Evolutionary conservation across 2,888 invertebrate genomes (phyloP).

Genomic region (Leistus spinibarbis): DNA sequence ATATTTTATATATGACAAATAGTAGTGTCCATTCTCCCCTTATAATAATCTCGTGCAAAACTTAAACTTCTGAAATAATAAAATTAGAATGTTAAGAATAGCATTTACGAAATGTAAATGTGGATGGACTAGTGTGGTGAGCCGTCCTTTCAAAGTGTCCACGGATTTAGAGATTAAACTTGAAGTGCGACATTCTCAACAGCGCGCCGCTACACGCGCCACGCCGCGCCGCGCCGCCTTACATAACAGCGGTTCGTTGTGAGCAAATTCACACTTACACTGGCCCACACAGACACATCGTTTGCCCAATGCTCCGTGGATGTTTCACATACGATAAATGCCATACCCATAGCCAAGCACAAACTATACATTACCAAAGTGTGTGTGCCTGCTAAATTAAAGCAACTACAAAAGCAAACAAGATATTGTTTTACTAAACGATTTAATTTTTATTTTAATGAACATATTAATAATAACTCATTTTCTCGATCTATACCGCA

Average conservation of each 20-base stretch:
- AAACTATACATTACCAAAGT: background rate
- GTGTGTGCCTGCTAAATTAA: background rate
- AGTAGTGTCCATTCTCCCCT: background rate
- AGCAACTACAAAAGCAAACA: too few species aligned
- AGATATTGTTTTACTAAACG: too few species aligned
- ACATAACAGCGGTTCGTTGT: background rate
- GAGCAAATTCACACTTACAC: background rate
- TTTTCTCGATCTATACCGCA: too few species aligned
- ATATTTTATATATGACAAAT: background rate
- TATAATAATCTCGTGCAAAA: background rate
- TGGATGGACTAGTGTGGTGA: background rate
- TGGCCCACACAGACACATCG: background rate
- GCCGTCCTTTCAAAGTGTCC: constrained; percentile 9
- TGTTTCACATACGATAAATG: background rate
- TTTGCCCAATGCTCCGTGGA: background rate
- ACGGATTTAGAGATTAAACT: constrained; percentile 30
- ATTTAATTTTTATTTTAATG: too few species aligned
- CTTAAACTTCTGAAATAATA: background rate
- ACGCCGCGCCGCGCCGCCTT: too few species aligned
- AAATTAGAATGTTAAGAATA: background rate
- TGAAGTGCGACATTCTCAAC: constrained; percentile 18
- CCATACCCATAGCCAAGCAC: background rate
- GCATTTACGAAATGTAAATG: background rate
- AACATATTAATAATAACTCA: too few species aligned
- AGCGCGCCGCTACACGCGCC: too few species aligned